Evolutionary conservation across 2,113 vertebrate species (phyloP).

Genomic region (Gasterosteus nipponicus): DNA sequence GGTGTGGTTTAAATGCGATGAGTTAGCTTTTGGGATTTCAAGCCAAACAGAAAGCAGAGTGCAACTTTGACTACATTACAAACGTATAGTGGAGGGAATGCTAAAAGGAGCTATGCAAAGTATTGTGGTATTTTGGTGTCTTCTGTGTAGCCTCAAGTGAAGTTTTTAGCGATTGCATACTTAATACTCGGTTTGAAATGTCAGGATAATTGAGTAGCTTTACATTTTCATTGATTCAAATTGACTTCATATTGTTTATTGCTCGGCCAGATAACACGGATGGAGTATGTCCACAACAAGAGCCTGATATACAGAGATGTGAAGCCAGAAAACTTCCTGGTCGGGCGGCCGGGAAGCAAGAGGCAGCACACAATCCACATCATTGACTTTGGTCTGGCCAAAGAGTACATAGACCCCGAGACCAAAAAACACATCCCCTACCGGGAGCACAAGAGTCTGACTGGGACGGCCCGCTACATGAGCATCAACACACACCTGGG

Average conservation of each 20-base stretch:
- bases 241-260: not conserved
- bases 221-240: not conserved
- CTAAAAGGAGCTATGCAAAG: not conserved
- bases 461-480: constrained; percentile 97
- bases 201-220: not conserved
- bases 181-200: not conserved
- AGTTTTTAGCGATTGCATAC: not conserved
- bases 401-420: constrained; percentile 99
- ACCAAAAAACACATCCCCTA: constrained; percentile 99
- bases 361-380: constrained; percentile 98
- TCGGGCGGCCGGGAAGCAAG: constrained; percentile 94
- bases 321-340: constrained; percentile 98
- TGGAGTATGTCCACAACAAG: constrained; percentile 97
- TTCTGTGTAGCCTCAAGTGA: not conserved
- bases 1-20: not conserved
- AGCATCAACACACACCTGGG: constrained; percentile 98
- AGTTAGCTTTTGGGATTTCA: not conserved
- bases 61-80: not conserved
- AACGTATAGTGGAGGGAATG: not conserved
- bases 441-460: constrained; percentile 99
- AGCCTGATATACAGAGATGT: constrained; percentile 98
- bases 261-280: constrained; percentile 89
- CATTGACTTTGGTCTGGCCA: constrained; percentile 98
- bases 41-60: not conserved
- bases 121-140: not conserved